These are phyloP conservation scores for Peribatodes rhomboidaria DNA, from an alignment of 2,888 invertebrate genomes.

Conservation along the genomic window DNA sequence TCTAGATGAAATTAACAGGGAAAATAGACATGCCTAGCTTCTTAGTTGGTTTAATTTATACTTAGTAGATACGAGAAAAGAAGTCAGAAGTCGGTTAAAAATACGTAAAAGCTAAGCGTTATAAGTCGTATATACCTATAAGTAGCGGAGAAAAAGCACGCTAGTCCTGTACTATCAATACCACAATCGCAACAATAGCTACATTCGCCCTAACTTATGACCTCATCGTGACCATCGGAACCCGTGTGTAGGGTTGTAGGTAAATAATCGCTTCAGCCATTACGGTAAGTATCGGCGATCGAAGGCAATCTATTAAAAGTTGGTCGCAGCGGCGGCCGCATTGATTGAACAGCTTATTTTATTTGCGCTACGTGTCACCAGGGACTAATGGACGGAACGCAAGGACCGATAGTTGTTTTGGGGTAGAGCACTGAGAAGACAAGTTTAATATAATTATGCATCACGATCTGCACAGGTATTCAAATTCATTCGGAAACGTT, in stretches of 20 bases:
- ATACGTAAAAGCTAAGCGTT: too few relatives aligned
- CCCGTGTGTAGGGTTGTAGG: conserved; percentile 31
- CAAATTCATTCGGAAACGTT: too few relatives aligned
- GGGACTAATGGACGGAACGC: conserved; percentile 54
- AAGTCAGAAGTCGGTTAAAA: too few relatives aligned
- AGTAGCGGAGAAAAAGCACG: too few relatives aligned
- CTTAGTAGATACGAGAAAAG: too few relatives aligned
- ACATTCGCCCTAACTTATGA: not conserved
- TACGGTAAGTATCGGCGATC: conserved; percentile 71
- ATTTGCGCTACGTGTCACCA: conserved; percentile 64
- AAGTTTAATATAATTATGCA: not conserved
- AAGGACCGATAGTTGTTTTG: conserved; percentile 34
- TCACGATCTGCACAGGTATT: too few relatives aligned
- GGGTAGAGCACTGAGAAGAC: not conserved
- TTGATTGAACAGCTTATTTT: conserved; percentile 76
- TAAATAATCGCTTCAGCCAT: conserved; percentile 66
- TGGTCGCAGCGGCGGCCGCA: conserved; percentile 65
- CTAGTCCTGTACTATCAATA: not conserved
- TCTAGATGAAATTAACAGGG: too few relatives aligned
- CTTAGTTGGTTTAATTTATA: too few relatives aligned
- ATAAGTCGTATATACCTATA: too few relatives aligned
- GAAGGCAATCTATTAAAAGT: conserved; percentile 80
- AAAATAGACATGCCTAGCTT: too few relatives aligned
- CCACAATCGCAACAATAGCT: not conserved
- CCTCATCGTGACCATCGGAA: conserved; percentile 7